Base-by-base conservation (phyloP, 2,888 invertebrate genomes). In the Argynnis bischoffii region DNA sequence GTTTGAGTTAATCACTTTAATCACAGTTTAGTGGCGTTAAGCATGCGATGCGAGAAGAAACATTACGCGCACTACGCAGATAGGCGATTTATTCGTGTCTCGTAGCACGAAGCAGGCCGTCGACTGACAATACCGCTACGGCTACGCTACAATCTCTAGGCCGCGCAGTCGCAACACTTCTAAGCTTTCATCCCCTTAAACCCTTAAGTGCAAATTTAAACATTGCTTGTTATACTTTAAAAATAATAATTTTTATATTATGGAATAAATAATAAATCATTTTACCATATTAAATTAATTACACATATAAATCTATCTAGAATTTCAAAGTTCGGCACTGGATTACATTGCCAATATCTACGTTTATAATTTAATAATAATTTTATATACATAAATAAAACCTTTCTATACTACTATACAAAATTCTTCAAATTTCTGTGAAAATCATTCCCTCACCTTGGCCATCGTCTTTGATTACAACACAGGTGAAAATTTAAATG, bases 111-210 rank as follows among this genome's bases (percentile, higher is more conserved):
- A 47, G 48, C 66, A n/a, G 35, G 31, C 60, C 75, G 80, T 59
- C 63, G 81, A 88, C 90, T 90, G 87, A 77, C 81, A 80, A 78
- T 78, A 74, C 70, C 70, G 76, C 73, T 72, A 73, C 76, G 75
- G 78, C 80, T 82, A 83, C 82, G 80, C 81, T 82, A 78, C 83
- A 79, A 78, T 77, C 80, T 76, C 71, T 67, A 77, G 73, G 78
- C 81, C 89, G 90, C 92, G 92, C 91, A 90, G 90, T 78, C 91
- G 91, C 91, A 82, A 79, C 75, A 66, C 72, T 76, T 66, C 69
- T 72, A 75, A 72, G 70, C 73, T 67, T 69, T 72, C 74, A 73
- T 75, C 71, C 74, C 75, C 78, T 71, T 72, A 69, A 76, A 57
- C 57, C 57, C 15, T n/a, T 59, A 47, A 47, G 57, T 26, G 26